Evolutionary conservation across 2,113 vertebrate species (phyloP).

Genomic region (Copsychus sechellarum): DNA sequence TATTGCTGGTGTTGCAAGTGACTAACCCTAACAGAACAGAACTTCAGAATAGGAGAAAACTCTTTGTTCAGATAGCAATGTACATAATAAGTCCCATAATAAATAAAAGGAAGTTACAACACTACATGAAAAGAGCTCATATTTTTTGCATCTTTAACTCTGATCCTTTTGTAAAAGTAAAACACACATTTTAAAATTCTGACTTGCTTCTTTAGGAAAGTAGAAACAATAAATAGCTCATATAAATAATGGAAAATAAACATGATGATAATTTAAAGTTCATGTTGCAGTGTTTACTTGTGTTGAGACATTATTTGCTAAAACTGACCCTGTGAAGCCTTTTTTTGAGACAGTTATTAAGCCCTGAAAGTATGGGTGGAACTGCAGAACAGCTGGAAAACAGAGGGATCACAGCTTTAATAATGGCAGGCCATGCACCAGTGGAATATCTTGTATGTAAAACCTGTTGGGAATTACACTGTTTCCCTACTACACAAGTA

Average conservation of each 20-base stretch:
- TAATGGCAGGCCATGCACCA: not conserved
- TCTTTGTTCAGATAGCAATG: not conserved
- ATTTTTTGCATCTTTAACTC: not conserved
- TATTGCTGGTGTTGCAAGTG: not conserved
- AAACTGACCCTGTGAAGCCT: not conserved
- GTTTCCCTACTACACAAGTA: not conserved
- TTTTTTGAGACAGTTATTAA: not conserved
- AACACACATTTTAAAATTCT: not conserved
- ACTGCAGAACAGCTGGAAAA: constrained; percentile 11
- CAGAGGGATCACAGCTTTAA: not conserved
- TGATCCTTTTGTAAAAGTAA: not conserved
- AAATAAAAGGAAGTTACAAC: not conserved
- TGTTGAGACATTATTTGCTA: constrained; percentile 1
- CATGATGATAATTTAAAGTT: not conserved
- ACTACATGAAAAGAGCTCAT: not conserved
- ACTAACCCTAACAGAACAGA: not conserved
- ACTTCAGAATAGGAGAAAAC: not conserved
- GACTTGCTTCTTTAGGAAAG: not conserved
- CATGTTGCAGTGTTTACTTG: constrained; percentile 8
- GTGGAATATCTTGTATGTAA: not conserved
- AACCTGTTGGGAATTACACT: not conserved
- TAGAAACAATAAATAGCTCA: not conserved
- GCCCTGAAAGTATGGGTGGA: not conserved
- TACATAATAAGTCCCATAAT: not conserved
- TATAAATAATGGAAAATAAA: constrained; percentile 10